Percentiles rank a stretch among this genome's conserved stretches.
Evolutionary conservation across 2,888 invertebrate genomes (phyloP).

Genomic region (Lobophora halterata): DNA sequence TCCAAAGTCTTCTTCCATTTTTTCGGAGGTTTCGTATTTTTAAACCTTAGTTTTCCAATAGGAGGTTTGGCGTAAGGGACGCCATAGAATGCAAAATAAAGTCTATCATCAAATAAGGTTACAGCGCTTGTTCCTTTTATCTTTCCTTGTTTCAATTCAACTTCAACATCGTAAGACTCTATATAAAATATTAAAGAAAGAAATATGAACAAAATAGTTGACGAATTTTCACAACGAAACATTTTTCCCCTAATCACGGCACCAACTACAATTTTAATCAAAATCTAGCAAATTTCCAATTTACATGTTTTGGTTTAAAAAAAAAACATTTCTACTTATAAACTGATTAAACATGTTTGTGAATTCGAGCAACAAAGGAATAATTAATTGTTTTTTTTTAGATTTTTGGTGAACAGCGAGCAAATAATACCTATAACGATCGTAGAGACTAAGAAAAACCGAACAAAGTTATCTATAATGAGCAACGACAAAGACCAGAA

Average conservation of each 20-base stretch:
- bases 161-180: slow-evolving; percentile 41
- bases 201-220: slow-evolving; percentile 29
- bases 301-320: slow-evolving; percentile 7
- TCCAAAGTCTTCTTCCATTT: slow-evolving; percentile 79
- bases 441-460: slow-evolving; percentile 46
- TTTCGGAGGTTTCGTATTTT: slow-evolving; percentile 52
- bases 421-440: slow-evolving; percentile 43
- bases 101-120: slow-evolving; percentile 50
- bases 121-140: slow-evolving; percentile 47
- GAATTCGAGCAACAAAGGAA: not conserved
- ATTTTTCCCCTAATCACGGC: slow-evolving; percentile 1
- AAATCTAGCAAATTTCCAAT: slow-evolving; percentile 3
- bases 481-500: slow-evolving; percentile 48
- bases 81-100: slow-evolving; percentile 63
- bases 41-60: slow-evolving; percentile 56
- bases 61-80: slow-evolving; percentile 68
- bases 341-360: slow-evolving; percentile 4
- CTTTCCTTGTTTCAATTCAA: slow-evolving; percentile 55
- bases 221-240: not conserved
- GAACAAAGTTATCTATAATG: slow-evolving; percentile 39
- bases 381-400: slow-evolving; percentile 37
- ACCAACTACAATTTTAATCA: slow-evolving; percentile 13
- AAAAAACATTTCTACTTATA: no score
- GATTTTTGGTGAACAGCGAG: slow-evolving; percentile 62
- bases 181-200: slow-evolving; percentile 29